Percentiles rank a stretch among this genome's conserved stretches.
These are phyloP conservation scores for Suillia variegata DNA, from an alignment of 2,888 invertebrate species.

Conservation along the genomic window DNA sequence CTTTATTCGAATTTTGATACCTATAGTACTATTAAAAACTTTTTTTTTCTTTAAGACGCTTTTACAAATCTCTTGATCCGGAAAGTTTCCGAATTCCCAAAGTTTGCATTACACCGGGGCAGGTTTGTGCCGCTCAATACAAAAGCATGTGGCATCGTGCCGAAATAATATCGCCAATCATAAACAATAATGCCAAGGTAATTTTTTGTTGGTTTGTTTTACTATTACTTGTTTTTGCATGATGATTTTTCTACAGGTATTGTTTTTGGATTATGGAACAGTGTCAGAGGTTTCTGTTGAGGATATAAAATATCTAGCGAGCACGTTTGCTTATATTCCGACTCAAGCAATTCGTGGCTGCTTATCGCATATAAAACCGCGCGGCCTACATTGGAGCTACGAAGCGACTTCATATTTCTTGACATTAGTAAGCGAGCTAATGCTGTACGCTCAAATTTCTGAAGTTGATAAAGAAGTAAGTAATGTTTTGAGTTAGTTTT, in stretches of 20 bases:
- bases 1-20: too few species aligned
- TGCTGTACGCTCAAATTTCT: slow-evolving; percentile 45
- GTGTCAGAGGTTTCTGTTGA: slow-evolving; percentile 37
- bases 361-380: slow-evolving; percentile 45
- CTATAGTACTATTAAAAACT: too few species aligned
- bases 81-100: slow-evolving; percentile 37
- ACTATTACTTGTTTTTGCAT: background rate
- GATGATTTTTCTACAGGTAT: slow-evolving; percentile 33
- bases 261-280: slow-evolving; percentile 52
- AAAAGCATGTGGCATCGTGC: slow-evolving; percentile 50
- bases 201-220: background rate
- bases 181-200: slow-evolving; percentile 42
- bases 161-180: slow-evolving; percentile 36
- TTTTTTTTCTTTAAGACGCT: too few species aligned
- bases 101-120: slow-evolving; percentile 41
- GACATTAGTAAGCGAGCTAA: slow-evolving; percentile 36
- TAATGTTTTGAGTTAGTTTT: background rate
- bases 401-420: slow-evolving; percentile 43
- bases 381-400: slow-evolving; percentile 40
- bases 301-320: slow-evolving; percentile 43
- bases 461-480: slow-evolving; percentile 41
- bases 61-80: slow-evolving; percentile 31
- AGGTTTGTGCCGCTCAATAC: slow-evolving; percentile 43
- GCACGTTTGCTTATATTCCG: slow-evolving; percentile 44
- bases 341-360: slow-evolving; percentile 45